Evolutionary conservation across 2,797 vertebrate genomes (phyloP).

Genomic region (Eurystomus glaucurus): DNA sequence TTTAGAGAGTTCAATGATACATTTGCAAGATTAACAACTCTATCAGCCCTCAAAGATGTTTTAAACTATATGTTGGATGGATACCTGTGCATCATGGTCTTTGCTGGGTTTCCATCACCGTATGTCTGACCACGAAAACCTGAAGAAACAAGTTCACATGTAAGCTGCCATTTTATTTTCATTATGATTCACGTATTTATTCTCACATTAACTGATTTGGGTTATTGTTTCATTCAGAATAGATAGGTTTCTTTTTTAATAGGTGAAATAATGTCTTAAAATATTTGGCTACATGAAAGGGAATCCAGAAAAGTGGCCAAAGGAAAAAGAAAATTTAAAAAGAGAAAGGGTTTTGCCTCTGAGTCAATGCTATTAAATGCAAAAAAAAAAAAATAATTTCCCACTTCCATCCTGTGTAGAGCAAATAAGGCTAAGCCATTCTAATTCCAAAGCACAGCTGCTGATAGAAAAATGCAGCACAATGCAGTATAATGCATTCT

Average conservation of each 20-base stretch:
- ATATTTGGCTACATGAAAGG: background rate
- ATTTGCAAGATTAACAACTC: background rate
- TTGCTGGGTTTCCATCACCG: conserved; percentile 2
- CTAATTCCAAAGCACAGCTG: background rate
- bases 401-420: background rate
- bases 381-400: background rate
- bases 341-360: background rate
- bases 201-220: background rate
- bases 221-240: background rate
- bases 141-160: conserved; percentile 44
- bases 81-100: conserved; percentile 59
- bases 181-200: background rate
- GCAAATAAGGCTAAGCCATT: background rate
- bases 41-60: background rate
- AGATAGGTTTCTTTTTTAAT: background rate
- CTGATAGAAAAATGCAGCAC: background rate
- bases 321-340: background rate
- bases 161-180: background rate
- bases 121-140: conserved; percentile 49
- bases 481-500: background rate
- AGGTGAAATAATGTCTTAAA: background rate
- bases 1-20: background rate
- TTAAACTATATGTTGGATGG: background rate
- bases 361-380: background rate
- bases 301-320: background rate